A percentile compares a stretch with the other conserved stretches of the same genome.
These are phyloP conservation scores for Danaus melanippus DNA, from an alignment of 1,140 invertebrate species.

Conservation along the genomic window DNA sequence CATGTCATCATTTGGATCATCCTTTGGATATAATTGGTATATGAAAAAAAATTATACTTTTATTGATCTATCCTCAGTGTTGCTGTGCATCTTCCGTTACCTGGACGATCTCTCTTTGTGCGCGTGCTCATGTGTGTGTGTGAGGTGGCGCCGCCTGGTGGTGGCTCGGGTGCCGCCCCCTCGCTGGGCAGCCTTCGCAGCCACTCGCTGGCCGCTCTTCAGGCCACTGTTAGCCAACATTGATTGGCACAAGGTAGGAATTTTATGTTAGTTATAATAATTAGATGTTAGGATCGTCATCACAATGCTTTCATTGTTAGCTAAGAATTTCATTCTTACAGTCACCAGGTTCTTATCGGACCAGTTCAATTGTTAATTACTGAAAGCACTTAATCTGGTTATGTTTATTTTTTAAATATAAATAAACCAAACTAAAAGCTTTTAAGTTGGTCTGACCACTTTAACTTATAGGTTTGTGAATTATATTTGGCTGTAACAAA, in stretches of 20 bases:
- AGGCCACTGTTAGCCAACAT: constrained; percentile 78
- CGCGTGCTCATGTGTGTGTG: constrained; percentile 87
- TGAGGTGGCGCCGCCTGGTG: constrained; percentile 86
- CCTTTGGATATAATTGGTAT: too few species aligned
- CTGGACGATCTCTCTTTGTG: constrained; percentile 92
- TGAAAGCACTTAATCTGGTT: too few species aligned
- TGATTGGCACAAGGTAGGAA: constrained; percentile 86
- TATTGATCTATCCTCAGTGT: constrained; percentile 71
- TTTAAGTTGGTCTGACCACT: too few species aligned
- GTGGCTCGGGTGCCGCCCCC: constrained; percentile 81
- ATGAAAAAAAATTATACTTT: too few species aligned
- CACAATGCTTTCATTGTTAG: not conserved
- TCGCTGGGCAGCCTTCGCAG: constrained; percentile 84
- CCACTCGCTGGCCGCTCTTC: constrained; percentile 87
- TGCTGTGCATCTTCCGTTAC: constrained; percentile 89
- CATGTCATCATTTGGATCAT: too few species aligned
- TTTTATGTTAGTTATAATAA: not conserved
- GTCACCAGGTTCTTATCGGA: too few species aligned
- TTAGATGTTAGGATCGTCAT: not conserved
- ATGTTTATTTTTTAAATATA: too few species aligned
- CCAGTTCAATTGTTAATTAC: too few species aligned
- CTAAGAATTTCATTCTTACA: not conserved
- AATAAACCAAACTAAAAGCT: too few species aligned
- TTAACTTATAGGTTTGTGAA: too few species aligned
- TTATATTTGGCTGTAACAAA: too few species aligned